These are phyloP conservation scores for Thumatha senex DNA, from an alignment of 2,888 invertebrate genomes.

Conservation along the genomic window DNA sequence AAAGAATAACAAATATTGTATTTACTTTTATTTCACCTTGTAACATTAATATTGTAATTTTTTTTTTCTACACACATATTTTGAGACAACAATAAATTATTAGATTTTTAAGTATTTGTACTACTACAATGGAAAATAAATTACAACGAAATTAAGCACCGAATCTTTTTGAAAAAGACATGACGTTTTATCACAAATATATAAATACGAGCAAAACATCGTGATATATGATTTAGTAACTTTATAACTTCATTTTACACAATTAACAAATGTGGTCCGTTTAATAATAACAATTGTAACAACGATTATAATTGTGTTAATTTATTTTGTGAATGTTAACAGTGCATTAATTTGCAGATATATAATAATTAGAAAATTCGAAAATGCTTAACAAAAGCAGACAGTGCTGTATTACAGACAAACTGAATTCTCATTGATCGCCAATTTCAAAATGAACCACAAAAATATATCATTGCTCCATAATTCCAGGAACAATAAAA, in stretches of 20 bases:
- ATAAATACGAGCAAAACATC: neutral
- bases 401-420: too few relatives aligned
- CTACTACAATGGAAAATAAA: slow-evolving; percentile 22
- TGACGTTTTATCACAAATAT: neutral
- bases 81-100: slow-evolving; percentile 26
- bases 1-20: slow-evolving; percentile 36
- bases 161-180: too few relatives aligned
- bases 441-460: too few relatives aligned
- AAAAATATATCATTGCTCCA: neutral
- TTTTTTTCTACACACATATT: slow-evolving; percentile 12
- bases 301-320: neutral
- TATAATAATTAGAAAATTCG: too few relatives aligned
- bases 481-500: neutral
- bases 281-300: slow-evolving; percentile 1
- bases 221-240: neutral
- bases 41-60: slow-evolving; percentile 23
- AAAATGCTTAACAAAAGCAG: too few relatives aligned
- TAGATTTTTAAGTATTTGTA: slow-evolving; percentile 27
- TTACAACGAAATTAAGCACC: slow-evolving; percentile 23
- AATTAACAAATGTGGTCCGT: slow-evolving; percentile 1
- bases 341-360: too few relatives aligned
- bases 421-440: too few relatives aligned
- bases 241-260: neutral
- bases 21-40: slow-evolving; percentile 20
- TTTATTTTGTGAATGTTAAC: too few relatives aligned